These are phyloP conservation scores for Petrocephalus schoutedeni DNA, from an alignment of 2,797 vertebrate genomes.

Conservation along the genomic window DNA sequence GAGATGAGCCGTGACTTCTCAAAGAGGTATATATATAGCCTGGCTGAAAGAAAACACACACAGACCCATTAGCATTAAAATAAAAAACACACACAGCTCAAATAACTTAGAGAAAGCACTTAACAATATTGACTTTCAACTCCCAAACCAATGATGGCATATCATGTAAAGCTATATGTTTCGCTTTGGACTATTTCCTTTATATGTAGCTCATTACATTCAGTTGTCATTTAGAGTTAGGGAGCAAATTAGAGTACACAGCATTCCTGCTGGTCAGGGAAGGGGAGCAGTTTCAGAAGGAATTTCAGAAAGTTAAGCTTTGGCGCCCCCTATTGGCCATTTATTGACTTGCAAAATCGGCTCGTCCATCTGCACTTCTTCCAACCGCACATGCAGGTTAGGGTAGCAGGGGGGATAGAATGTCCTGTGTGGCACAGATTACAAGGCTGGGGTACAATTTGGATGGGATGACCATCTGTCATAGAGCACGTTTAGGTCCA, in stretches of 20 bases:
- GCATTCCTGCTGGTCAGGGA: neutral
- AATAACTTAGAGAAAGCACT: neutral
- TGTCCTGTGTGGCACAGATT: neutral
- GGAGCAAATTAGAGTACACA: neutral
- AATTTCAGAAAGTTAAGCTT: constrained; percentile 24
- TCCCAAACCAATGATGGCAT: neutral
- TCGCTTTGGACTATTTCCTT: neutral
- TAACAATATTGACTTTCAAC: neutral
- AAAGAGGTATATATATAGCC: constrained; percentile 79
- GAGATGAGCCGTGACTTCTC: constrained; percentile 80
- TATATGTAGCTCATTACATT: neutral
- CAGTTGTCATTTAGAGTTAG: neutral
- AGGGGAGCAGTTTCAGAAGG: neutral
- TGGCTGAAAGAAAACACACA: constrained; percentile 60
- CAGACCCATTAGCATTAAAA: neutral
- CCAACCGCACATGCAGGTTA: neutral
- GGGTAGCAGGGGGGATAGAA: neutral
- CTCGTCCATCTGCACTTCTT: neutral
- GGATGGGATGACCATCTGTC: neutral
- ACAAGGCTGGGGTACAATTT: neutral
- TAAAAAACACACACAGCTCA: constrained; percentile 10
- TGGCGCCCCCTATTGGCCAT: constrained; percentile 53
- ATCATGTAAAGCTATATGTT: neutral
- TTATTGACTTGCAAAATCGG: neutral
- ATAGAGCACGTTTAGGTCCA: neutral